phyloP scores from a whole-genome alignment of 2,888 invertebrate species.

The Troglohyphantes excavatus region DNA sequence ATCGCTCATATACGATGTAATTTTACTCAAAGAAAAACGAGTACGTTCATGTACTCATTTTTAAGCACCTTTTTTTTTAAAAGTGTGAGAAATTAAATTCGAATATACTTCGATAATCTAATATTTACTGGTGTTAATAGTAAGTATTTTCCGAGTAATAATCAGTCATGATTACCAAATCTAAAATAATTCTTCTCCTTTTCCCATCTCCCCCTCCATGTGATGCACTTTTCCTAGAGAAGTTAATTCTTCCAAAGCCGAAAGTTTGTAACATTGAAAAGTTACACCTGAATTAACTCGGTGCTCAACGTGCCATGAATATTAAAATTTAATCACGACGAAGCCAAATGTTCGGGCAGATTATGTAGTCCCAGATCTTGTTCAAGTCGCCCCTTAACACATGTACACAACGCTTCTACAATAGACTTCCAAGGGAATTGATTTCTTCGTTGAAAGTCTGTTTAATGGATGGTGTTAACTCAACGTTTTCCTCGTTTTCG shows the following conservation, averaged over 20 bases:
- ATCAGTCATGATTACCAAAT: too few relatives aligned
- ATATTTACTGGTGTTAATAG: too few relatives aligned
- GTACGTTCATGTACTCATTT: too few relatives aligned
- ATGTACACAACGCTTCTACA: not conserved
- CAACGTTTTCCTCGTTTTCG: not conserved
- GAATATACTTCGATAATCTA: too few relatives aligned
- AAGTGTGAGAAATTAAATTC: too few relatives aligned
- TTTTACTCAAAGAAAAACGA: too few relatives aligned
- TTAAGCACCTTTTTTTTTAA: too few relatives aligned
- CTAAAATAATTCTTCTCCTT: too few relatives aligned
- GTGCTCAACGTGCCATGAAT: not conserved
- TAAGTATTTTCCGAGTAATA: too few relatives aligned
- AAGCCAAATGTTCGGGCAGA: not conserved
- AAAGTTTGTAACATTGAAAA: not conserved
- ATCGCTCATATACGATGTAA: too few relatives aligned
- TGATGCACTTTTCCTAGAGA: not conserved
- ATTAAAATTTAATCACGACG: slow-evolving; percentile 2
- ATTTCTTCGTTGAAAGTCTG: not conserved
- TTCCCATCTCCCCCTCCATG: too few relatives aligned
- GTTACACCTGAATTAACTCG: slow-evolving; percentile 3
- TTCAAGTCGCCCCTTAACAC: not conserved
- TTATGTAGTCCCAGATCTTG: not conserved
- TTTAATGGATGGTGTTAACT: not conserved
- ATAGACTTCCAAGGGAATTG: not conserved
- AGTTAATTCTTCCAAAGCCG: not conserved